phyloP scores from a whole-genome alignment of 2,113 vertebrate genomes.

The Nannobrachium achirus region DNA sequence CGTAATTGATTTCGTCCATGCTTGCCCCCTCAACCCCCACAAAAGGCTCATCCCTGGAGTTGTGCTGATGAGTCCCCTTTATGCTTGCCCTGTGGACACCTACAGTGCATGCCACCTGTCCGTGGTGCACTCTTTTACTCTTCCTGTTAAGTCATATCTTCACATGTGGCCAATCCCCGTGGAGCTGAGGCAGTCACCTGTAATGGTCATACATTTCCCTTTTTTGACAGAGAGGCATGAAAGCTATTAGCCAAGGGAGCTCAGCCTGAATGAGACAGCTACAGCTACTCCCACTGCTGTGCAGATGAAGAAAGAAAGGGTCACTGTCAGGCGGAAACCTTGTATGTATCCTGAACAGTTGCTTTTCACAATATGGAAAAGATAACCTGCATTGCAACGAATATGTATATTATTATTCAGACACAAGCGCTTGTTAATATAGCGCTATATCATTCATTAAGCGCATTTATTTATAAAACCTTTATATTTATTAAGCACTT shows the following conservation, averaged over 20 bases:
- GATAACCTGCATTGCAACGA: no score
- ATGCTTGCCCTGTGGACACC: neutral
- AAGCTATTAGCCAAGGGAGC: slow-evolving; percentile 29
- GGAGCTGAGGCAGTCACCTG: neutral
- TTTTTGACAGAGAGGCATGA: slow-evolving; percentile 18
- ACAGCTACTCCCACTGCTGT: no score
- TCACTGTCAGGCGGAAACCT: no score
- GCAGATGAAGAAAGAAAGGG: no score
- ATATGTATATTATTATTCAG: no score
- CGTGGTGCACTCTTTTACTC: neutral
- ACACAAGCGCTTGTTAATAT: no score
- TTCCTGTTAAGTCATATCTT: neutral
- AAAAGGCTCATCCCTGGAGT: neutral
- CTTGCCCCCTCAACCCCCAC: neutral
- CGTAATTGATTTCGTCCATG: neutral
- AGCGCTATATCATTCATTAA: no score
- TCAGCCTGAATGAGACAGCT: neutral
- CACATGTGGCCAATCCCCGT: neutral
- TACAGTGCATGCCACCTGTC: slow-evolving; percentile 7
- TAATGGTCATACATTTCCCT: slow-evolving; percentile 28
- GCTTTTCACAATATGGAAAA: no score
- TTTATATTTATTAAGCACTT: no score
- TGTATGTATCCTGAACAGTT: no score
- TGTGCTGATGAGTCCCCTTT: neutral
- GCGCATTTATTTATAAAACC: no score